Conservation (phyloP, 2,797 vertebrate genomes). For the Tragelaphus oryx region DNA sequence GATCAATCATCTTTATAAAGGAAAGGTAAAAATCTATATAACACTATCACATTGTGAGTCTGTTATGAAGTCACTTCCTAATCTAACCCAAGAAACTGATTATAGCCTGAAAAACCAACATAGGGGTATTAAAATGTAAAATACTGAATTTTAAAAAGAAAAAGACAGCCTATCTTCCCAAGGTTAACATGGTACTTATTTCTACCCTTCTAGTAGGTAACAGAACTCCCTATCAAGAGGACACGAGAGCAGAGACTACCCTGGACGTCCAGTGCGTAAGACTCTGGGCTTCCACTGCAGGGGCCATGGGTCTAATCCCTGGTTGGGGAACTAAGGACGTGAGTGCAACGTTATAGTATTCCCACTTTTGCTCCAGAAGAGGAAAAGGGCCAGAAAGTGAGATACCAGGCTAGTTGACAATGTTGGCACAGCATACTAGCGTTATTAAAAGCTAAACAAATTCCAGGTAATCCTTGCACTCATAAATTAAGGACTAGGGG, state of each 20-base stretch:
- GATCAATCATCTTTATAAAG: neutral
- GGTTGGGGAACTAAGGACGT: neutral
- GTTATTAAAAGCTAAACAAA: constrained; percentile 20
- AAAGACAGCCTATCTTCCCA: neutral
- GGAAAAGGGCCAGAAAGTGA: neutral
- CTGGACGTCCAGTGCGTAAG: neutral
- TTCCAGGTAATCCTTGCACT: neutral
- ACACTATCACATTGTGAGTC: neutral
- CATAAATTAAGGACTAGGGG: neutral
- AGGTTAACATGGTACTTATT: neutral
- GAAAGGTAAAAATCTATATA: neutral
- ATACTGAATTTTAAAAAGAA: constrained; percentile 3
- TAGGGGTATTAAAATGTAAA: neutral
- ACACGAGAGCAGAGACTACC: neutral
- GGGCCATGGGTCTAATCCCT: neutral
- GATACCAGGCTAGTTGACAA: neutral
- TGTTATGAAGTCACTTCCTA: constrained; percentile 30
- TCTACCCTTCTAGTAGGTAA: neutral
- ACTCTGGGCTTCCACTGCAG: neutral
- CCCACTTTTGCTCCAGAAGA: neutral
- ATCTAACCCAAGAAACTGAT: neutral
- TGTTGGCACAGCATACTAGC: neutral
- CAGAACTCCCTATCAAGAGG: neutral
- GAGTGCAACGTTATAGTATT: neutral
- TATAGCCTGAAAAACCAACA: neutral